Evolutionary conservation across 2,888 invertebrate species (phyloP).

Genomic region (Brenthis hecate): DNA sequence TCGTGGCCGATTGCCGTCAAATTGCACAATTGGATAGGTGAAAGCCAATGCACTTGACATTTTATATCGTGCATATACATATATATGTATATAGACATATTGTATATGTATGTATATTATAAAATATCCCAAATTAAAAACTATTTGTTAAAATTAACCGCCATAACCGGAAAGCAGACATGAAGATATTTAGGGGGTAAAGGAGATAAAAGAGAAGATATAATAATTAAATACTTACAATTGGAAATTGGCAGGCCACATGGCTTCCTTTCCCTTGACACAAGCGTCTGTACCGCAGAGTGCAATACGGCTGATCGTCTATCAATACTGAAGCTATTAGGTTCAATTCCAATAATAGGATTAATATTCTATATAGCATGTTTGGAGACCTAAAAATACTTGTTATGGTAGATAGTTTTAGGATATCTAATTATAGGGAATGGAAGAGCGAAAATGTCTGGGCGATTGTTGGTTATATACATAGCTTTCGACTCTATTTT

Average conservation of each 20-base stretch:
- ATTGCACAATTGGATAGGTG: no score
- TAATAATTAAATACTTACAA: slow-evolving; percentile 48
- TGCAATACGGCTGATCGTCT: slow-evolving; percentile 66
- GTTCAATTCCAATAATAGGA: slow-evolving; percentile 20
- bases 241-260: slow-evolving; percentile 66
- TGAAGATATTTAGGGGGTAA: neutral
- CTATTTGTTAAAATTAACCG: no score
- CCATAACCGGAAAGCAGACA: no score
- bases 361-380: slow-evolving; percentile 21
- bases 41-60: no score
- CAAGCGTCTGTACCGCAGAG: slow-evolving; percentile 58
- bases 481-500: neutral
- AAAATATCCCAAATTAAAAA: no score
- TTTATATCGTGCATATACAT: no score
- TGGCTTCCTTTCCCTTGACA: slow-evolving; percentile 71
- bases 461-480: neutral
- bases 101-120: no score
- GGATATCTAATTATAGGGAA: neutral
- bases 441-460: neutral
- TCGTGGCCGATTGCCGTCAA: no score
- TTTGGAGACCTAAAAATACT: slow-evolving; percentile 14
- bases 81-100: no score
- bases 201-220: neutral
- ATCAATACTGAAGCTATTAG: slow-evolving; percentile 14
- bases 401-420: neutral